phyloP scores from a whole-genome alignment of 2,113 vertebrate genomes.

The Pogona vitticeps region DNA sequence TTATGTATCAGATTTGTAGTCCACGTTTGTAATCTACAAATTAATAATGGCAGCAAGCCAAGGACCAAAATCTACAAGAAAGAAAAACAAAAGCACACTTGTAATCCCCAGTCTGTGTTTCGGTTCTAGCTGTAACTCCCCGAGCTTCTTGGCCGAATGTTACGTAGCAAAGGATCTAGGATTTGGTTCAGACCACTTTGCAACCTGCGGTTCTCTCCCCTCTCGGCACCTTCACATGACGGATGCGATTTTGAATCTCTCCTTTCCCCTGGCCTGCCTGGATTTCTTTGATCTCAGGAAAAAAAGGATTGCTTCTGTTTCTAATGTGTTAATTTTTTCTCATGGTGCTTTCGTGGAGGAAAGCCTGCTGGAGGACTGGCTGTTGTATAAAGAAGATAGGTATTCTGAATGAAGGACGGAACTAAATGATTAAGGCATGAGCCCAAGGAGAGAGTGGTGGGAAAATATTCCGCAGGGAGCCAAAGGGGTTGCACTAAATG shows the following conservation, averaged over 20 bases:
- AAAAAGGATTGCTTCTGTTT: slow-evolving; percentile 46
- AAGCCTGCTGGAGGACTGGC: background rate
- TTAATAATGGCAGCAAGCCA: no score
- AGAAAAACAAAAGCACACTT: no score
- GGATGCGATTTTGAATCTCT: slow-evolving; percentile 5
- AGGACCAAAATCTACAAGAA: no score
- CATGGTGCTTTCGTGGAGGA: slow-evolving; percentile 13
- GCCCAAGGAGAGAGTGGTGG: background rate
- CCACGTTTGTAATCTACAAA: no score
- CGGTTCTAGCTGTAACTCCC: no score
- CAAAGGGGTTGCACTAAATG: background rate
- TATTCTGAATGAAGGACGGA: fast-evolving
- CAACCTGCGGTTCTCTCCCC: slow-evolving; percentile 19
- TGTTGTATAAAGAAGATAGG: fast-evolving
- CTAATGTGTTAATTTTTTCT: slow-evolving; percentile 32
- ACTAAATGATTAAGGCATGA: background rate
- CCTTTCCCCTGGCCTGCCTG: background rate
- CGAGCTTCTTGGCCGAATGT: no score
- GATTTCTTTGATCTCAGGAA: slow-evolving; percentile 58
- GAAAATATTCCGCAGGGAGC: background rate
- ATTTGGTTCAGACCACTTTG: slow-evolving; percentile 50
- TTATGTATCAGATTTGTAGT: no score
- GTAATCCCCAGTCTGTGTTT: no score
- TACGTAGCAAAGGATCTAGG: slow-evolving; percentile 59
- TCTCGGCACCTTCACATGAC: slow-evolving; percentile 14